phyloP scores from a whole-genome alignment of 2,797 vertebrate species.

The Gila robusta region DNA sequence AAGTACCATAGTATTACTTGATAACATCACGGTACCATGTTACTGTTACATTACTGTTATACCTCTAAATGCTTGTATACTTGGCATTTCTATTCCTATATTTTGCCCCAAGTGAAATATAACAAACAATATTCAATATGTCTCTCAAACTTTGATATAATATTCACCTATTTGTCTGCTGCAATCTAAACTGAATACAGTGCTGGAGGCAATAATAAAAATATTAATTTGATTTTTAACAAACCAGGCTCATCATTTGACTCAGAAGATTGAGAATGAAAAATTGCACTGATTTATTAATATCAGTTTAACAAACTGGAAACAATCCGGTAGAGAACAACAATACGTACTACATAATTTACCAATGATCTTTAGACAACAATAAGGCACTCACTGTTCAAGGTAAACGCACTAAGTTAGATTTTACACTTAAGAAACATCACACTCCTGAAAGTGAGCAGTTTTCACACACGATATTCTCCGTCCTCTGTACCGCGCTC shows the following conservation, averaged over 20 bases:
- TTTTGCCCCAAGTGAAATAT: neutral
- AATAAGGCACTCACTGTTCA: conserved; percentile 6
- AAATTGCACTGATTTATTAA: neutral
- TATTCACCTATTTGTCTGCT: neutral
- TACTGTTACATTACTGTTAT: neutral
- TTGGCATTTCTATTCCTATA: neutral
- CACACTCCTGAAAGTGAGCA: neutral
- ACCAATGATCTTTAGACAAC: neutral
- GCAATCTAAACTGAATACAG: neutral
- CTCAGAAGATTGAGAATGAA: neutral
- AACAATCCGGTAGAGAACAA: neutral
- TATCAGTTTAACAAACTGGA: neutral
- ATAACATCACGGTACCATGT: neutral
- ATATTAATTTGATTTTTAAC: neutral
- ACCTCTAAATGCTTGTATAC: no score
- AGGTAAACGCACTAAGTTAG: neutral
- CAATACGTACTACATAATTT: neutral
- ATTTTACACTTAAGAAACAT: neutral
- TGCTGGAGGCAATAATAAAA: neutral
- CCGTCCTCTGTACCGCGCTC: neutral
- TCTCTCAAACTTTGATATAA: neutral
- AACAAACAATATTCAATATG: neutral
- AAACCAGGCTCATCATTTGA: neutral
- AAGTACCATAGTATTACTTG: neutral
- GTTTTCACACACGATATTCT: conserved; percentile 9